A percentile compares a stretch with the other conserved stretches of the same genome.
Conservation (phyloP, 2,797 vertebrate genomes). For the Podarcis siculus region DNA sequence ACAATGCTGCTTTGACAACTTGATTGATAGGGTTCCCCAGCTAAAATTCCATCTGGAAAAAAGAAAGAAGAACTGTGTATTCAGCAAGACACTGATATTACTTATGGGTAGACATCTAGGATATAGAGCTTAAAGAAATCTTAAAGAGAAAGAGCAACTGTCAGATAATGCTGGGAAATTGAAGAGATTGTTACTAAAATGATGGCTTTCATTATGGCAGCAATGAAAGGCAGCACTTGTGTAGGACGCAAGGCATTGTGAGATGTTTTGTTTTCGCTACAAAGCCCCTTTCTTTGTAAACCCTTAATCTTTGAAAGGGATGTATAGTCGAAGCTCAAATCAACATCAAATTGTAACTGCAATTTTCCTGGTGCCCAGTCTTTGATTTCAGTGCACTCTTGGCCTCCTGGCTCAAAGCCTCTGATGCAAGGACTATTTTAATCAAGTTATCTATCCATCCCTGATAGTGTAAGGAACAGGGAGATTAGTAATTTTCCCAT, state of each 20-base stretch:
- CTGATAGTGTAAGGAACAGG: neutral
- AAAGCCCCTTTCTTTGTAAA: neutral
- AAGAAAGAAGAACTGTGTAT: constrained; percentile 60
- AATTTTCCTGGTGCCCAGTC: neutral
- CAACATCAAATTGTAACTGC: neutral
- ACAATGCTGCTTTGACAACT: constrained; percentile 69
- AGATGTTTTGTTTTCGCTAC: neutral
- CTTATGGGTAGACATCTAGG: neutral
- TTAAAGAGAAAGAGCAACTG: constrained; percentile 23
- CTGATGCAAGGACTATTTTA: neutral
- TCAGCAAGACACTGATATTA: constrained; percentile 57
- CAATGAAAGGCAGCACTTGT: neutral
- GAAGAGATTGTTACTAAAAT: constrained; percentile 46
- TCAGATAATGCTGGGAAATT: constrained; percentile 32
- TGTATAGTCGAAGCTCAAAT: neutral
- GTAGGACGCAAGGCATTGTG: neutral
- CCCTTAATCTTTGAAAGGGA: neutral
- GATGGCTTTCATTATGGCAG: no score
- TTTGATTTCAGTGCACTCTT: neutral
- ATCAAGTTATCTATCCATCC: neutral
- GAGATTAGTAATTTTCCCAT: neutral
- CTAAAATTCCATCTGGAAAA: constrained; percentile 13
- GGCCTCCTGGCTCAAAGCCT: neutral
- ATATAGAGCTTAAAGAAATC: constrained; percentile 21
- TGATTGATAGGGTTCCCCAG: constrained; percentile 65